Evolutionary conservation across 64 coral and sea anemone genomes (phyloP), one percentile per base, ranked within the genome.

Genomic region (Stichodactyla helianthus): DNA sequence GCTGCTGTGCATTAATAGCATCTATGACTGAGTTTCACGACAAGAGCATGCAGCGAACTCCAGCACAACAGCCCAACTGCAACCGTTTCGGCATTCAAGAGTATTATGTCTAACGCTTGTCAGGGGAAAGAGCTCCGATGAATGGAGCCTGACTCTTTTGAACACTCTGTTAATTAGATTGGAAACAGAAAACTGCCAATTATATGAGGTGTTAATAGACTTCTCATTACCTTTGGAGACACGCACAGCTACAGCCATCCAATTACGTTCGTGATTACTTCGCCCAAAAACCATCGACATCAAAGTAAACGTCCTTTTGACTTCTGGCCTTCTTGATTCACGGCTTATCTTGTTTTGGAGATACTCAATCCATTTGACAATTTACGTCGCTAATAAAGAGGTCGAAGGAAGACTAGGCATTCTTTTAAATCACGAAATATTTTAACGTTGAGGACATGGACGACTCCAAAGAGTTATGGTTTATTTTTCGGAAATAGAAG

Each of bases 151-250:
- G 68, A 74, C 68, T 74, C 68, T 74, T 31, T 1, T 27, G 31
- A 74, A 74, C 35, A 81, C 78, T 6, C 5, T 51, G 78, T 81
- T 81, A 54, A 81, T 81, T 81, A 81, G 35, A 81, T 16, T 52
- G 50, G 51, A 81, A 81, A 54, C n/a, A 81, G 50, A 81, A 74
- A 81, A 81, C 51, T 81, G 51, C 52, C 78, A 52, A 7, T 13
- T 20, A 50, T 51, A 81, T 16, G 6, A 81, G 78, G 78, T 81
- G 78, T 81, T 81, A 81, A 81, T 81, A 81, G 78, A 81, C 78
- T 28, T 51, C 50, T 81, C 16, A 52, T 81, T 52, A 81, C 78
- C 18, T 20, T 52, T 18, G 50, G 12, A 23, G 78, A 54, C 52
- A 54, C 20, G 50, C 26, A 81, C 17, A 51, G n/a, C 50, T 19